Percentiles rank a stretch among this genome's conserved stretches.
These are phyloP conservation scores for Gasterosteus aculeatus DNA, from an alignment of 2,113 vertebrate genomes.

Conservation along the genomic window DNA sequence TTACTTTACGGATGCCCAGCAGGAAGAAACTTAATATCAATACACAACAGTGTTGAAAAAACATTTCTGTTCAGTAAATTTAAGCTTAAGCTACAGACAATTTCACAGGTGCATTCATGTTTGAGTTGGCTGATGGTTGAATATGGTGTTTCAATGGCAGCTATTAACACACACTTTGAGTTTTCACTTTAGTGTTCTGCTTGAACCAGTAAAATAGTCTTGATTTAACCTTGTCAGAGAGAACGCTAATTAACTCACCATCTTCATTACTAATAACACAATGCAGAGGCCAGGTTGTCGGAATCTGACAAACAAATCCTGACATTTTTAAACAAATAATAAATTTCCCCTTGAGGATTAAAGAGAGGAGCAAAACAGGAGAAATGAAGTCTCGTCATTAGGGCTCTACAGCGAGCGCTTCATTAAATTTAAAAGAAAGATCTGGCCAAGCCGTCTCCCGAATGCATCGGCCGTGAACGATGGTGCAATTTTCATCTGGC, in stretches of 20 bases:
- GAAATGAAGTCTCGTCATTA: not conserved
- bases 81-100: not conserved
- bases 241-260: not conserved
- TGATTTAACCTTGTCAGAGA: not conserved
- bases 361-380: not conserved
- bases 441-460: conserved; percentile 15
- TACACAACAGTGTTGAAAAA: not conserved
- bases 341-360: not conserved
- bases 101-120: not conserved
- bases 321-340: not conserved
- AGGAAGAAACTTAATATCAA: no score
- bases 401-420: not conserved
- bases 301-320: not conserved
- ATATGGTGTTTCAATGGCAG: not conserved
- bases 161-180: not conserved
- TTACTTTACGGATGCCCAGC: no score
- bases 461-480: conserved; percentile 16
- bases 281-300: not conserved
- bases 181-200: not conserved
- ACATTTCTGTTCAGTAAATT: not conserved
- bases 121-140: not conserved
- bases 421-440: not conserved
- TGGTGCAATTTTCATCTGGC: conserved; percentile 14
- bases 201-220: not conserved
- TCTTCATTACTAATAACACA: not conserved